phyloP scores from a whole-genome alignment of 2,888 invertebrate genomes.

The Volucella bombylans region DNA sequence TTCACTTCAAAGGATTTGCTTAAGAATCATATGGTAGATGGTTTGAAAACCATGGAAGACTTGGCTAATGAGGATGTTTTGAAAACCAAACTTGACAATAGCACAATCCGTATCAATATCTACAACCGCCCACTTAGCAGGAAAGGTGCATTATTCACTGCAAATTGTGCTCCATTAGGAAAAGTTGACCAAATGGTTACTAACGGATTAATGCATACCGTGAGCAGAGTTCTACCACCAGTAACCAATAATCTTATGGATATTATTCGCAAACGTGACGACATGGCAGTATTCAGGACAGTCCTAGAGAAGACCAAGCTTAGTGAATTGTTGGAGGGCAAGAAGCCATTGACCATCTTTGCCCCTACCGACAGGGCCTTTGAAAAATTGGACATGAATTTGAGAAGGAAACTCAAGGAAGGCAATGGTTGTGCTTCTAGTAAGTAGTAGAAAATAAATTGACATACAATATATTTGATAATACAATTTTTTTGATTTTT shows the following conservation, averaged over 20 bases:
- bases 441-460: conserved; percentile 81
- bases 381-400: conserved; percentile 84
- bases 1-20: conserved; percentile 83
- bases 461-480: not conserved
- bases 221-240: conserved; percentile 85
- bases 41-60: conserved; percentile 84
- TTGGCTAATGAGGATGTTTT: conserved; percentile 85
- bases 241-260: conserved; percentile 84
- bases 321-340: conserved; percentile 83
- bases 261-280: conserved; percentile 84
- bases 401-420: conserved; percentile 84
- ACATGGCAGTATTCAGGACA: conserved; percentile 84
- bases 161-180: conserved; percentile 87
- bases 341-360: conserved; percentile 85
- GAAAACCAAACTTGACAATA: conserved; percentile 78
- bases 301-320: conserved; percentile 85
- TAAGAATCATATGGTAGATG: conserved; percentile 85
- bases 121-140: conserved; percentile 78
- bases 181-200: conserved; percentile 86
- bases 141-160: conserved; percentile 83
- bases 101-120: conserved; percentile 81
- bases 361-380: conserved; percentile 88
- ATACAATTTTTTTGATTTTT: not conserved
- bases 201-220: conserved; percentile 87
- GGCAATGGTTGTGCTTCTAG: conserved; percentile 85